Base-by-base conservation (phyloP, 2,113 vertebrate genomes). In the Lethenteron reissneri region DNA sequence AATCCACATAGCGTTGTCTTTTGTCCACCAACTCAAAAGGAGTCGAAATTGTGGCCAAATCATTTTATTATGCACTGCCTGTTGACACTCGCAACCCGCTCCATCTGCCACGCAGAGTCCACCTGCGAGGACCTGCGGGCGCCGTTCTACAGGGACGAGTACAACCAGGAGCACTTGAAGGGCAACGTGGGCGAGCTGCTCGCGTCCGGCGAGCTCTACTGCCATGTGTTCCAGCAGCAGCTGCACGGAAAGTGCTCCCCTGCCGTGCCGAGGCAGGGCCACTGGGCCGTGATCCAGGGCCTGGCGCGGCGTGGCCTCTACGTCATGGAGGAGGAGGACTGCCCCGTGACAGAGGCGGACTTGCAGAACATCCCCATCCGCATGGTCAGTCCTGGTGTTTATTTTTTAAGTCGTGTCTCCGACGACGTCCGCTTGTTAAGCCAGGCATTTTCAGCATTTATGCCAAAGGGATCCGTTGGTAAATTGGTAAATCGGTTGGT, bases 141-240 rank as follows among this genome's bases (percentile, higher is more conserved):
- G 56, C 94, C 94, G 0, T 97, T 95, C 81, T 96, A 97, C 79
- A 96, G 84, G 3, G 92, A 99, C 79, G 92, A 99, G 80, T 99
- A 99, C 72, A 92, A 96, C 70, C 92, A 96, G 77, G 92, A 96
- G 79, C 94, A 99, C 79, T 85, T 96, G 75, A 99, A 97, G 75
- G 92, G 92, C 5, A 89, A 90, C 1, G 85, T 99, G 74, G 84
- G 83, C 58, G 86, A 84, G 75, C 82, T 91, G 78, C 87, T 99
- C 70, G 84, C 97, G 10, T 99, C 94, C 2, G 88, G 88, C 0
- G 92, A 99, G 74, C 86, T 99, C 71, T 97, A 97, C 82, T 89
- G 91, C 79, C 64, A 25, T n/a, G 64, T 68, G n/a, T 83, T 88
- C 60, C 90, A 90, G 11, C 89, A 89, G 59, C 89, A 86, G 78